Percentiles rank a stretch among this genome's conserved stretches.
Conservation (phyloP, 2,113 vertebrate genomes). For the Pyxicephalus adspersus region DNA sequence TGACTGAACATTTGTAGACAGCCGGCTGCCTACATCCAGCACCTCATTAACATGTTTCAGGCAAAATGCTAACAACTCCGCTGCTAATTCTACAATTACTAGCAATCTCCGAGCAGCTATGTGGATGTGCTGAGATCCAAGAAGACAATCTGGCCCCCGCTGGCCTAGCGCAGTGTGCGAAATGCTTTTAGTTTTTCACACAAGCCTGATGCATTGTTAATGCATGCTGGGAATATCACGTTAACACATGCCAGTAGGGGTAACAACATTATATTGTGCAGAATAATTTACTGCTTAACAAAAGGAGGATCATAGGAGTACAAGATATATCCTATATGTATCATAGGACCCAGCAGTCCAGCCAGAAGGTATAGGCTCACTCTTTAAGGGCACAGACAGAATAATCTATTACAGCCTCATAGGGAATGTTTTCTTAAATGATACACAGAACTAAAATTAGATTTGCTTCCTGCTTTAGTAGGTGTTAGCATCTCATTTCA, state of each 20-base stretch:
- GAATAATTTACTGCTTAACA: constrained; percentile 14
- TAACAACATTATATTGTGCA: constrained; percentile 6
- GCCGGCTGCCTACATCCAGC: constrained; percentile 26
- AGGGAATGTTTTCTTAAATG: constrained; percentile 68
- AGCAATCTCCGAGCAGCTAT: constrained; percentile 1
- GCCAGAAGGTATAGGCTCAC: not conserved
- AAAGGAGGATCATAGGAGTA: not conserved
- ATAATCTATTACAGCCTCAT: constrained; percentile 67
- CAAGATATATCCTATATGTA: not conserved
- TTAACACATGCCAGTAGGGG: constrained; percentile 27
- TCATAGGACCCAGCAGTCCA: no score
- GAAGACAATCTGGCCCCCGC: not conserved
- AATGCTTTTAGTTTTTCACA: constrained; percentile 27
- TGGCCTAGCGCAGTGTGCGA: not conserved
- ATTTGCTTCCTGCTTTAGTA: constrained; percentile 75
- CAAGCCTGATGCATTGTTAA: constrained; percentile 37
- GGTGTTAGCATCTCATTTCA: constrained; percentile 74
- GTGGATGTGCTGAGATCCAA: not conserved
- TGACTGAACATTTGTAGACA: constrained; percentile 18
- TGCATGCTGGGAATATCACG: constrained; percentile 33
- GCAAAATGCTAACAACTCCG: constrained; percentile 40
- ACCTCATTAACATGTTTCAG: constrained; percentile 44
- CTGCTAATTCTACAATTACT: constrained; percentile 39
- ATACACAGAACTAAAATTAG: constrained; percentile 70
- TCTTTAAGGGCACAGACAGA: not conserved